phyloP scores from a whole-genome alignment of 2,113 vertebrate genomes.

The Illadopsis cleaveri region DNA sequence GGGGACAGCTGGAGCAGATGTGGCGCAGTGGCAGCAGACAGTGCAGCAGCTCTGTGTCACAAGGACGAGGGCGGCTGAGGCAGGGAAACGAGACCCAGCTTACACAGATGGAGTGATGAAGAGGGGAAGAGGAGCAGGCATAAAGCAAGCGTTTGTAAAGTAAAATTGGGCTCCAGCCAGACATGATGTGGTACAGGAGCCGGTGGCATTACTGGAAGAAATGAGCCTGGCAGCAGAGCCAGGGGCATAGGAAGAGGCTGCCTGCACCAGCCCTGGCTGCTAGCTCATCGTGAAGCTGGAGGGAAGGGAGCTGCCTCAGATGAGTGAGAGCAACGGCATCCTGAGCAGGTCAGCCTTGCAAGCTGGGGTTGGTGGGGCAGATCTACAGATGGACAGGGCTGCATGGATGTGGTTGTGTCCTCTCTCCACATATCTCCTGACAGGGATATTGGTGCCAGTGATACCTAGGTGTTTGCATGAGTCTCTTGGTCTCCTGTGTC shows the following conservation, averaged over 20 bases:
- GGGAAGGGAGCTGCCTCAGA: background rate
- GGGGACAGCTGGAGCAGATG: background rate
- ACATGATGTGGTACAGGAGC: fast-evolving
- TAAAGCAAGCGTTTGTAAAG: background rate
- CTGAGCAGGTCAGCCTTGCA: background rate
- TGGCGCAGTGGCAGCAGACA: fast-evolving
- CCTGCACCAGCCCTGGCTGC: background rate
- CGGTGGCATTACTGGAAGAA: background rate
- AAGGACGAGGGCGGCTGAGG: fast-evolving
- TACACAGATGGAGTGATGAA: fast-evolving
- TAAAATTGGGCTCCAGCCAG: background rate
- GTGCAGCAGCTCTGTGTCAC: fast-evolving
- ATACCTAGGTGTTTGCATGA: background rate
- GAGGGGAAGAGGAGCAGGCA: background rate
- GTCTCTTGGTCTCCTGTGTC: background rate
- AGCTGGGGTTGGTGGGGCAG: background rate
- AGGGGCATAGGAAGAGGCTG: fast-evolving
- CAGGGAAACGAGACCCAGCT: background rate
- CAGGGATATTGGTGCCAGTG: background rate
- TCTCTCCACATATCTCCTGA: background rate
- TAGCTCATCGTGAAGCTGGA: fast-evolving
- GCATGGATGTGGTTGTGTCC: fast-evolving
- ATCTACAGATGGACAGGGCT: background rate
- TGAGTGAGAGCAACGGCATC: fast-evolving
- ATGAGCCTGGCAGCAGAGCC: fast-evolving